Conservation (phyloP, 2,888 invertebrate species). For the Drosophila flavopinicola region DNA sequence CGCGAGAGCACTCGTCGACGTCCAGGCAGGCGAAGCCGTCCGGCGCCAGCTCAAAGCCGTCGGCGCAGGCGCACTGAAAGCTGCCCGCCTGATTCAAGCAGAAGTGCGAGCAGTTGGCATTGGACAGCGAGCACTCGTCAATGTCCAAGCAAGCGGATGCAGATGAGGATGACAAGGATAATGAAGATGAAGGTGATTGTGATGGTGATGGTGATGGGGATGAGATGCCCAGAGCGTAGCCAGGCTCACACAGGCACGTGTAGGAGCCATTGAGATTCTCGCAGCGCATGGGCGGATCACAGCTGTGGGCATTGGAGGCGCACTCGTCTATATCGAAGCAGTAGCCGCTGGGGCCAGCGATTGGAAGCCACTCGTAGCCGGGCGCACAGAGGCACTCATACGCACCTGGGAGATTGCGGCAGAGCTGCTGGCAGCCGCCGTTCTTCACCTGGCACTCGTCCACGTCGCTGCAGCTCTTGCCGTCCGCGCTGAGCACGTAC, state of each 20-base stretch:
- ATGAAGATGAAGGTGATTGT: conserved; percentile 23
- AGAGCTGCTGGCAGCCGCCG: conserved; percentile 84
- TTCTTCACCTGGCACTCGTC: conserved; percentile 85
- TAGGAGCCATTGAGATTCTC: conserved; percentile 83
- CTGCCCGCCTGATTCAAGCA: conserved; percentile 86
- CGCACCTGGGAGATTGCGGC: conserved; percentile 85
- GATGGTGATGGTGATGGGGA: conserved; percentile 9
- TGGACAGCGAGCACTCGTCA: conserved; percentile 85
- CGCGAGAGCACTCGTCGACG: conserved; percentile 86
- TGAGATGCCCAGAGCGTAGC: conserved; percentile 84
- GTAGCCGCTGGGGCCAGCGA: conserved; percentile 61
- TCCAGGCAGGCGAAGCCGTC: conserved; percentile 84
- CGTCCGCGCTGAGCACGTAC: conserved; percentile 82
- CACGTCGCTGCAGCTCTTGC: conserved; percentile 85
- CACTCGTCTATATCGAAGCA: conserved; percentile 86
- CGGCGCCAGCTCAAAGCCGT: conserved; percentile 82
- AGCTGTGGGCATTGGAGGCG: conserved; percentile 74
- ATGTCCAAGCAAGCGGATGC: conserved; percentile 83
- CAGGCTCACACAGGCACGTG: conserved; percentile 84
- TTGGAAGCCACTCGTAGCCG: conserved; percentile 82
- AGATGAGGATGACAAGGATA: conserved; percentile 29
- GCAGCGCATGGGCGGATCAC: conserved; percentile 75
- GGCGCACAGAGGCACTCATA: conserved; percentile 85
- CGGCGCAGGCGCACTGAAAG: conserved; percentile 85
- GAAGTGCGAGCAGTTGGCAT: conserved; percentile 87